Base-by-base conservation (phyloP, 2,797 vertebrate genomes). In the Streptopelia turtur region DNA sequence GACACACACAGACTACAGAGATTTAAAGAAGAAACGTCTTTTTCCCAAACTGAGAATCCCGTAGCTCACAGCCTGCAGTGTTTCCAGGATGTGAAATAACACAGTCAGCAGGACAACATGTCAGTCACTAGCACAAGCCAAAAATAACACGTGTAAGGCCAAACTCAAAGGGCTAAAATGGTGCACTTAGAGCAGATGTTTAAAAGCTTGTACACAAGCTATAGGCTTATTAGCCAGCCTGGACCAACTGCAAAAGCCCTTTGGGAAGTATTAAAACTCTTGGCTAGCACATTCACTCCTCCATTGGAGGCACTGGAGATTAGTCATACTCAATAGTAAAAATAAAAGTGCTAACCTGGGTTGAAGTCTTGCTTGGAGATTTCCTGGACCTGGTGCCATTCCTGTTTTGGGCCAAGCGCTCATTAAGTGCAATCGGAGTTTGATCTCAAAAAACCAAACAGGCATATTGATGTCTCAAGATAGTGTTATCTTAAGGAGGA, bases 51-150 rank as follows among this genome's bases (percentile, higher is more conserved):
- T 4, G 5, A 35, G 92, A 85, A 71, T 35, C 65, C 95, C 68
- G 14, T 59, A 93, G 94, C 93, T 97, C 81, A 56, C 83, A 94
- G 71, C 83, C 76, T 43, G 80, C 80, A 45, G 90, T 14, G 33
- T 94, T 82, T 94, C 83, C 90, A 91, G 66, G 80, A 93, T 89
- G 79, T 94, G 89, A 77, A 94, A 94, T 96, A 96, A 96, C 87
- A 93, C 76, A 92, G 82, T 77, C 94, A 96, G 92, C 91, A 97
- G 95, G 93, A 90, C 93, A 96, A 94, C 95, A 76, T 95, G 95
- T 94, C 96, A 96, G 92, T 94, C 53, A 70, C 84, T 64, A 75
- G 74, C 72, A 71, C 7, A 33, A 78, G 92, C 94, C 94, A 95
- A 91, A 97, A 96, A 97, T 94, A 97, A 89, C 86, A 91, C 1